A percentile compares a stretch with the other conserved stretches of the same genome.
Evolutionary conservation across 2,113 vertebrate genomes (phyloP).

Genomic region (Thermophis baileyi): DNA sequence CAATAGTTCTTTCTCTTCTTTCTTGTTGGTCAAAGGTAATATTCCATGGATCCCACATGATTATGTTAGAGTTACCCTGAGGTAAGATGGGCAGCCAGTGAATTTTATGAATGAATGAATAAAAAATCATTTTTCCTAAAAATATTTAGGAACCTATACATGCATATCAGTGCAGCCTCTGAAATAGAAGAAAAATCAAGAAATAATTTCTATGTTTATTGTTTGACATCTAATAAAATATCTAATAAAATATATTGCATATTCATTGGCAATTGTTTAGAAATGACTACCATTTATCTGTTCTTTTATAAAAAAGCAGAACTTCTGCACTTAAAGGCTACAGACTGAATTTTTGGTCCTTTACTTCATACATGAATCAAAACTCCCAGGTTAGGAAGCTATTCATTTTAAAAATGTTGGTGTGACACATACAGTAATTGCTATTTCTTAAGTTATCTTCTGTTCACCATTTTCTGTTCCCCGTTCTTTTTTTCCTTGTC

Average conservation of each 20-base stretch:
- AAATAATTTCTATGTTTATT: neutral
- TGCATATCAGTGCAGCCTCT: neutral
- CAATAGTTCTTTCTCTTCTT: neutral
- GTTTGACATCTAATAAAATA: neutral
- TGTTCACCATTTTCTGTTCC: neutral
- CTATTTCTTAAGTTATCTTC: neutral
- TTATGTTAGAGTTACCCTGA: neutral
- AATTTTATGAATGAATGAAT: neutral
- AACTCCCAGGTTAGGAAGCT: neutral
- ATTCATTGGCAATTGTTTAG: neutral
- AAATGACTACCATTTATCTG: neutral
- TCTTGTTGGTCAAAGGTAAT: neutral
- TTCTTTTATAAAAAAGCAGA: neutral
- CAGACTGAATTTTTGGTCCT: neutral
- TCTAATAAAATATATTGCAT: neutral
- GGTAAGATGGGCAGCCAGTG: neutral
- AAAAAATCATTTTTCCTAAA: neutral
- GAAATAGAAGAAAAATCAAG: neutral
- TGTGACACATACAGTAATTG: neutral
- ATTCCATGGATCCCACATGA: neutral
- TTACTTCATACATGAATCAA: neutral
- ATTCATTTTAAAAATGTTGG: neutral
- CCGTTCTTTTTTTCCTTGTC: neutral
- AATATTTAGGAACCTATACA: neutral
- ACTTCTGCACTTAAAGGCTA: neutral